Evolutionary conservation across 2,888 invertebrate genomes (phyloP), one percentile per base, ranked within the genome.

Genomic region (Stenoptilia bipunctidactyla): DNA sequence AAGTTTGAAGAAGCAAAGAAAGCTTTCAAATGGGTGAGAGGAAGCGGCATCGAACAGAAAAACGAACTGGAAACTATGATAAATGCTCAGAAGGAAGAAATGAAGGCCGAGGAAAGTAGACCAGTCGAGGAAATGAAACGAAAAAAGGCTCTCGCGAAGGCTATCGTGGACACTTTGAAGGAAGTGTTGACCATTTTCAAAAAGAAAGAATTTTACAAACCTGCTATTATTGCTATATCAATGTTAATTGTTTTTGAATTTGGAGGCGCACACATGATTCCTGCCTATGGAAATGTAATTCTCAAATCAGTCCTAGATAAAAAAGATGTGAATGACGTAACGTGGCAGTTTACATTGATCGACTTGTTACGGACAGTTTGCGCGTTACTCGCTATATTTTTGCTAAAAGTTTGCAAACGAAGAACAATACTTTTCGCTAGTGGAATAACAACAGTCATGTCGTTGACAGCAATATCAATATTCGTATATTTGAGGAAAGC

Each of bases 291-390:
- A 0, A 82, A 77, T 48, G 58, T 64, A n/a, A 82, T 83, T 25
- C 56, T 83, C 0, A 67, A 70, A 56, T 65, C 71, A 1, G 72
- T 82, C 25, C 55, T 83, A 38, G 53, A 79, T 27, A 82, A 80
- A 47, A 45, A 56, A 0, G 53, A 66, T 1, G 55, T 68, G 0
- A 66, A 65, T 27, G 72, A 82, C 15, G 80, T 83, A 0, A 66
- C 73, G 4, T 80, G 76, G 64, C 89, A 89, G 44, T 90, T 90
- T 38, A 82, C 90, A 13, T 68, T 89, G 2, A 85, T 91, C 47
- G 92, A 91, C 46, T 49, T 86, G n/a, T 72, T 90, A 1, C 76
- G 91, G 37, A 79, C 90, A 1, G 41, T 88, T 1, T 87, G 88
- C 52, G 89, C 90, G 0, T 76, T 88, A 15, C 46, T 88, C 10